These are phyloP conservation scores for Leptatherina wallacei DNA, from an alignment of 2,797 vertebrate species.

Conservation along the genomic window DNA sequence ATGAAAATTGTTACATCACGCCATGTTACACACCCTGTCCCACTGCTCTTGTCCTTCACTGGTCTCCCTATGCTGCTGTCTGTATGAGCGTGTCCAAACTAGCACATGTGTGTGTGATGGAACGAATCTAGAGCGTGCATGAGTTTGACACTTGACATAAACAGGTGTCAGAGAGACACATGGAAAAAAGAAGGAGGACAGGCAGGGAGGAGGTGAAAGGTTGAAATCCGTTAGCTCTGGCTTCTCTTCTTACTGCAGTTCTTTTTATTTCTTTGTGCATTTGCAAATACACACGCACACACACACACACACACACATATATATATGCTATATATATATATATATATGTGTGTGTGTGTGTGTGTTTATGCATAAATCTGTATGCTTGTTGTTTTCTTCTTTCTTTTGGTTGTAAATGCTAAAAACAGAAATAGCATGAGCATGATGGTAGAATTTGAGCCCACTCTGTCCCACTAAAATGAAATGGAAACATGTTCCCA, in stretches of 20 bases:
- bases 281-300: too few relatives aligned
- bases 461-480: neutral
- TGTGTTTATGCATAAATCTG: too few relatives aligned
- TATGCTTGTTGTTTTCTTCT: neutral
- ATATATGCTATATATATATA: too few relatives aligned
- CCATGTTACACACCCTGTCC: conserved; percentile 44
- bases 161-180: conserved; percentile 67
- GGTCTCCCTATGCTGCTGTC: neutral
- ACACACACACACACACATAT: too few relatives aligned
- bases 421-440: neutral
- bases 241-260: neutral
- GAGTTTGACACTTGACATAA: conserved; percentile 54
- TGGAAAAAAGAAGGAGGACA: conserved; percentile 16
- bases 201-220: conserved; percentile 64
- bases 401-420: neutral
- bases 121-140: conserved; percentile 22
- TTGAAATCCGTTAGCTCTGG: conserved; percentile 12
- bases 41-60: conserved; percentile 48
- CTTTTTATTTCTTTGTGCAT: neutral
- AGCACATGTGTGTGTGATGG: conserved; percentile 49
- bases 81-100: conserved; percentile 39
- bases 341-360: too few relatives aligned
- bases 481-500: conserved; percentile 15
- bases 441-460: neutral
- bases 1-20: conserved; percentile 38